A percentile compares a stretch with the other conserved stretches of the same genome.
These are phyloP conservation scores for Heliconius himera DNA, from an alignment of 1,140 invertebrate genomes.

Conservation along the genomic window DNA sequence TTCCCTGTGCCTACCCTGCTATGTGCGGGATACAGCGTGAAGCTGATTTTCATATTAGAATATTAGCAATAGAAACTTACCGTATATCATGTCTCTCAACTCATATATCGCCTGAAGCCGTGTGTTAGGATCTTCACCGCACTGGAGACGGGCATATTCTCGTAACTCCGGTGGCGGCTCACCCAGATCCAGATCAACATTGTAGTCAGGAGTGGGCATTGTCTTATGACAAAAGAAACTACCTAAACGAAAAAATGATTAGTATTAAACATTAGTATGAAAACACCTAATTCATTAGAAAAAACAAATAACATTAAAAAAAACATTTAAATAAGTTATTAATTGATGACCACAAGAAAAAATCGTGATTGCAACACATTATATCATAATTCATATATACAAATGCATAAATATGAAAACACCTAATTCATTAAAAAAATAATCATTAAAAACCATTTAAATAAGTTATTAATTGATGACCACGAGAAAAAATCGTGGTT, in stretches of 20 bases:
- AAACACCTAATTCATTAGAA: not conserved
- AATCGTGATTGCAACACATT: conserved; percentile 4
- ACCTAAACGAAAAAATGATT: not conserved
- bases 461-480: not conserved
- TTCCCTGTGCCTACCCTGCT: too few species aligned
- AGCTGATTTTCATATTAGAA: not conserved
- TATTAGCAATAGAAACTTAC: conserved; percentile 78
- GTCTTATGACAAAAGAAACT: conserved; percentile 36
- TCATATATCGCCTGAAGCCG: conserved; percentile 82
- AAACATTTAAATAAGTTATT: not conserved
- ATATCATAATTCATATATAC: not conserved
- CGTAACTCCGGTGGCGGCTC: conserved; percentile 65
- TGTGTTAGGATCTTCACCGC: conserved; percentile 72
- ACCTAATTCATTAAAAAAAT: not conserved
- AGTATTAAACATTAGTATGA: not conserved
- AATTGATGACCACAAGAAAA: not conserved
- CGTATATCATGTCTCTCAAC: conserved; percentile 88
- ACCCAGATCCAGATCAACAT: conserved; percentile 69
- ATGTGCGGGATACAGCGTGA: too few species aligned
- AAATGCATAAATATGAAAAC: not conserved
- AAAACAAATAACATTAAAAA: not conserved
- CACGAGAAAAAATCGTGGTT: not conserved
- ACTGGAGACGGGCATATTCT: conserved; percentile 64
- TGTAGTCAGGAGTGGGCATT: conserved; percentile 68
- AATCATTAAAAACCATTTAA: not conserved